Conservation (phyloP, 2,113 vertebrate genomes). For the Chrysochloris asiatica region DNA sequence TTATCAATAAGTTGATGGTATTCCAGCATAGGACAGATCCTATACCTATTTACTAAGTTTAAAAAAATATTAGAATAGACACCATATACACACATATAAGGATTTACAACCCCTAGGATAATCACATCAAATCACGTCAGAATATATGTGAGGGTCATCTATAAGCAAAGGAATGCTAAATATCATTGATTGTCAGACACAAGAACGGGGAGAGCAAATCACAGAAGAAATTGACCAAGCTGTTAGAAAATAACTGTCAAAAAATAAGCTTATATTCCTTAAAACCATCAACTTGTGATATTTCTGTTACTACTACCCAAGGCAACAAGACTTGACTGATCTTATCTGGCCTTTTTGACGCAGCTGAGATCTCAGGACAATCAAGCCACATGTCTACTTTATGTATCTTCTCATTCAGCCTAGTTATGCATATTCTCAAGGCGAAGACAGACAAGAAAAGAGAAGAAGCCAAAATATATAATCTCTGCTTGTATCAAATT, state of each 20-base stretch:
- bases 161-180: background rate
- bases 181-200: background rate
- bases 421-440: background rate
- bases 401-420: background rate
- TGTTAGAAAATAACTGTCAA: background rate
- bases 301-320: background rate
- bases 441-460: background rate
- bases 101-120: too few relatives aligned
- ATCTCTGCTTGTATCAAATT: background rate
- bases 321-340: background rate
- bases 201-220: background rate
- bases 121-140: too few relatives aligned
- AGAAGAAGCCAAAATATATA: background rate
- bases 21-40: background rate
- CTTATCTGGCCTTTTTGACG: background rate
- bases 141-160: background rate
- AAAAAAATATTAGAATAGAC: background rate
- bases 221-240: background rate
- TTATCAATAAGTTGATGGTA: background rate
- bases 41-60: background rate
- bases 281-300: background rate
- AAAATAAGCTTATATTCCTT: background rate
- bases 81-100: background rate
- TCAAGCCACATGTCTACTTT: background rate
- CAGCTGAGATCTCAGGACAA: background rate